phyloP scores from a whole-genome alignment of 2,888 invertebrate species.

The Acronicta leporina region DNA sequence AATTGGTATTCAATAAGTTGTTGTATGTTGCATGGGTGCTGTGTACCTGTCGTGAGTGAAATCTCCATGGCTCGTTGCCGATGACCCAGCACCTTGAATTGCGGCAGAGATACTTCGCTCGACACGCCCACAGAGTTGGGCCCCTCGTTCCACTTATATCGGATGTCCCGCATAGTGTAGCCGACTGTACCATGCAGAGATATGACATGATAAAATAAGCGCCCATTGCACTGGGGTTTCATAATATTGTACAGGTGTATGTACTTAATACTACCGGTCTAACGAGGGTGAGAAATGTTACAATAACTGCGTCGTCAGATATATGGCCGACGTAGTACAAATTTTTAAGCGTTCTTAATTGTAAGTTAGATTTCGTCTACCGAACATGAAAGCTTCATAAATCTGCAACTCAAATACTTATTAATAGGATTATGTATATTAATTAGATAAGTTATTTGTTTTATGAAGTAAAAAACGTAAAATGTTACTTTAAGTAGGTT shows the following conservation, averaged over 20 bases:
- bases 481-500: conserved; percentile 34
- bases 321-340: conserved; percentile 50
- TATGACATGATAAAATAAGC: conserved; percentile 85
- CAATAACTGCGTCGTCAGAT: conserved; percentile 47
- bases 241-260: conserved; percentile 64
- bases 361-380: conserved; percentile 62
- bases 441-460: conserved; percentile 40
- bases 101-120: conserved; percentile 97
- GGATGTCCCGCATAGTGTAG: conserved; percentile 99
- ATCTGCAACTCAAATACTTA: conserved; percentile 56
- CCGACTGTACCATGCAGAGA: conserved; percentile 93
- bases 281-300: conserved; percentile 63
- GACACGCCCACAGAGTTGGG: conserved; percentile 97
- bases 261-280: conserved; percentile 61
- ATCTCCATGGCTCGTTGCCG: conserved; percentile 98
- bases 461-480: conserved; percentile 51
- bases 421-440: conserved; percentile 39
- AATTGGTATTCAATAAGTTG: conserved; percentile 35
- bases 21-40: conserved; percentile 67
- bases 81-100: conserved; percentile 98
- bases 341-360: conserved; percentile 61
- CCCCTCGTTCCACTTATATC: conserved; percentile 98
- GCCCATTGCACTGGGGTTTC: conserved; percentile 88
- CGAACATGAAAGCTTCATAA: conserved; percentile 65
- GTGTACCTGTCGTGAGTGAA: conserved; percentile 97